phyloP scores from a whole-genome alignment of 2,888 invertebrate genomes.

The Saturnia pavonia region DNA sequence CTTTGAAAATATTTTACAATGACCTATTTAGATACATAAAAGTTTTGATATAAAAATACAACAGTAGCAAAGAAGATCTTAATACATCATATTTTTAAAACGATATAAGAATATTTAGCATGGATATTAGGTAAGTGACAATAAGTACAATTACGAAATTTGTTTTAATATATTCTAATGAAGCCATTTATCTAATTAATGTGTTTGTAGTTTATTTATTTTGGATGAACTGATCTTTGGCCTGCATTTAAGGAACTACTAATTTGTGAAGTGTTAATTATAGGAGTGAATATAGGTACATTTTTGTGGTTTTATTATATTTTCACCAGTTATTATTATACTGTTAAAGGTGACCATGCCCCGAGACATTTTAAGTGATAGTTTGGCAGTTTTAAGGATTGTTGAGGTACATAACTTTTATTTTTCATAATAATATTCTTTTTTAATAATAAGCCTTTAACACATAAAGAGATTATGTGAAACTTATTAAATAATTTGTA shows the following conservation, averaged over 20 bases:
- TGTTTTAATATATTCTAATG: background rate
- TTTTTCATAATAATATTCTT: background rate
- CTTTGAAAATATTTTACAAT: background rate
- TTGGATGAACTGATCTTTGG: background rate
- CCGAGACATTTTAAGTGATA: slow-evolving; percentile 85
- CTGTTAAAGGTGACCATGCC: slow-evolving; percentile 71
- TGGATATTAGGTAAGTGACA: background rate
- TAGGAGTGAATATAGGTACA: background rate
- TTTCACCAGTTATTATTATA: background rate
- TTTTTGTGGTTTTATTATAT: background rate
- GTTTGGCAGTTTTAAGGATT: slow-evolving; percentile 83
- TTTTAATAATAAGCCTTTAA: background rate
- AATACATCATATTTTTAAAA: background rate
- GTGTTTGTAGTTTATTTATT: slow-evolving; percentile 1
- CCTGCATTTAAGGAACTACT: background rate
- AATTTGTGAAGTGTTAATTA: background rate
- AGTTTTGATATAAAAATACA: background rate
- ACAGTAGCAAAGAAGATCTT: background rate
- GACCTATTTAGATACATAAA: background rate
- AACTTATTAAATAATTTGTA: no score
- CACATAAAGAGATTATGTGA: background rate
- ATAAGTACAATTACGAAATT: background rate
- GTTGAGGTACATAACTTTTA: slow-evolving; percentile 70
- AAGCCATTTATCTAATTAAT: slow-evolving; percentile 2
- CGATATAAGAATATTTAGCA: background rate